phyloP scores from a whole-genome alignment of 2,888 invertebrate genomes.

The Harpalus rubripes region DNA sequence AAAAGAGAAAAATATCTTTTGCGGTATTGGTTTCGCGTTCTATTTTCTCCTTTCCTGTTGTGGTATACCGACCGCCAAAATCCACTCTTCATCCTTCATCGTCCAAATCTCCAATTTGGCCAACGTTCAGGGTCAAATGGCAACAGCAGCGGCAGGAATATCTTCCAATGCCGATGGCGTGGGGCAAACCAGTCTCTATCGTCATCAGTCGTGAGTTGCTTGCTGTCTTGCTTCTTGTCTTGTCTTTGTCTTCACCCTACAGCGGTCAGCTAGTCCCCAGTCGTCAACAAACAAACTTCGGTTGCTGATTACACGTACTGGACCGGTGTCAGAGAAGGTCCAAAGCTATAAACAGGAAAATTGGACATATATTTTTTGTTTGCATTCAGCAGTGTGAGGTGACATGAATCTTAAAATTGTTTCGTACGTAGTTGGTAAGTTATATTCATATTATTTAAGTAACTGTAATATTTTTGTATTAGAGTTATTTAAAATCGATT shows the following conservation, averaged over 20 bases:
- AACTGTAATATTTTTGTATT: too few species aligned
- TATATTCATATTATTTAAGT: not conserved
- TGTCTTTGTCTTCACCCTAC: constrained; percentile 13
- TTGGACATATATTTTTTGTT: not conserved
- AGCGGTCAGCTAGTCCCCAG: constrained; percentile 9
- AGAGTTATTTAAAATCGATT: too few species aligned
- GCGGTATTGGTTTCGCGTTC: too few species aligned
- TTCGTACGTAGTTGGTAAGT: constrained; percentile 21
- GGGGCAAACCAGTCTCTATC: constrained; percentile 58
- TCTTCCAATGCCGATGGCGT: constrained; percentile 49
- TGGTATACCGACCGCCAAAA: not conserved
- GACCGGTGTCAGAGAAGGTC: not conserved
- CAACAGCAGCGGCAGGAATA: constrained; percentile 15
- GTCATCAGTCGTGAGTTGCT: constrained; percentile 7
- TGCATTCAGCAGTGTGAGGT: not conserved
- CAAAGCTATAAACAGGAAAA: constrained; percentile 27
- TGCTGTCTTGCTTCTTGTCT: constrained; percentile 3
- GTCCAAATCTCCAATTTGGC: not conserved
- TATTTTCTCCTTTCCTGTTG: too few species aligned
- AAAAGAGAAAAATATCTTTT: too few species aligned
- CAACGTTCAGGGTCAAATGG: constrained; percentile 21
- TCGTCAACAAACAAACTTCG: constrained; percentile 47
- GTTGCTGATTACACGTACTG: not conserved
- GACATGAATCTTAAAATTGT: not conserved
- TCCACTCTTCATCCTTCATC: not conserved